Evolutionary conservation across 1,140 invertebrate genomes (phyloP), one percentile per base, ranked within the genome.

Genomic region (Drosophila pandora): DNA sequence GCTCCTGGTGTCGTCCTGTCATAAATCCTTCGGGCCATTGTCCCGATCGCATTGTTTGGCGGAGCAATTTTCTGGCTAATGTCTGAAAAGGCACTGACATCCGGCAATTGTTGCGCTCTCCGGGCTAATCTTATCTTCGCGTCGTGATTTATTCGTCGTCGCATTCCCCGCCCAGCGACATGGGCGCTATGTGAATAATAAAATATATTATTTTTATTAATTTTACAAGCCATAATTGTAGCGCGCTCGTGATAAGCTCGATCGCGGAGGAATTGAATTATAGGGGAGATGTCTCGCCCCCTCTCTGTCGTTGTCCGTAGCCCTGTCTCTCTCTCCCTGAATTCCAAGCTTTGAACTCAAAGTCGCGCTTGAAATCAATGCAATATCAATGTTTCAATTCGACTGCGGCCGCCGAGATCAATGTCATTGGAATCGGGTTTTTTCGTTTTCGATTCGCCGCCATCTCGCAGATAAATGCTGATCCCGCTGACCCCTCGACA

Each of bases 121-220:
- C 23, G 63, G 52, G 64, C 32, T 32, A 49, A 34, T 69, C 28
- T 59, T 50, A 50, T 67, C 34, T 25, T 25, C n/a, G 17, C 10
- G 57, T 2, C 32, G 21, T 64, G 52, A 72, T 57, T 76, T 49
- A 69, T 60, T 68, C 48, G 17, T 17, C 17, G 17, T 17, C 17
- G 39, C 48, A 47, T 43, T 62, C 57, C 37, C 32, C 23, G 10
- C 17, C 22, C 8, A 37, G 39, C 28, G 61, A 72, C 25, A 54
- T 8, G 32, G 17, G 50, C 50, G 34, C 28, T 54, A 63, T 58
- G 74, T 50, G 68, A 81, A 82, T 85, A 87, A 88, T 76, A 64
- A 82, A 76, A 76, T 88, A 59, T 76, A 88, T 87, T 87, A 82
- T 88, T 79, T 72, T 88, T 72, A 87, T 87, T 87, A 87, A 85